These are phyloP conservation scores for Drosophila lacicola DNA, from an alignment of 2,888 invertebrate species.

Conservation along the genomic window DNA sequence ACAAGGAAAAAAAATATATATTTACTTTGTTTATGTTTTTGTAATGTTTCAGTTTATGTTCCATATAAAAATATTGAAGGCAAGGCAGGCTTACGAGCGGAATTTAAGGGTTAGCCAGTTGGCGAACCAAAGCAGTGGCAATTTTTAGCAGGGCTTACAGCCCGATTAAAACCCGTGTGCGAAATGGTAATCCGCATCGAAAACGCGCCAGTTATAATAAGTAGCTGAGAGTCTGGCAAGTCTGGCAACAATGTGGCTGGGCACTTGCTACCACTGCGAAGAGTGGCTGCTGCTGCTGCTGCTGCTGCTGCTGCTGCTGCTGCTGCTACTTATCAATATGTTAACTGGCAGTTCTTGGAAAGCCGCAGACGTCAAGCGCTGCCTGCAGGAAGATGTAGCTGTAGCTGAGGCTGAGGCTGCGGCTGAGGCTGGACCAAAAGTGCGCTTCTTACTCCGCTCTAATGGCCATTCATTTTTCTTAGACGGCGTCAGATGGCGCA, in stretches of 20 bases:
- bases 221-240: not conserved
- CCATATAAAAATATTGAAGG: too few species aligned
- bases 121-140: too few species aligned
- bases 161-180: too few species aligned
- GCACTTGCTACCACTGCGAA: conserved; percentile 12
- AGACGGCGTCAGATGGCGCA: conserved; percentile 64
- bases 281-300: conserved; percentile 2
- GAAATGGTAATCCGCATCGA: not conserved
- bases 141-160: too few species aligned
- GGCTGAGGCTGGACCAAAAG: not conserved
- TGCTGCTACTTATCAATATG: conserved; percentile 37
- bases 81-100: too few species aligned
- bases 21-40: too few species aligned
- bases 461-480: conserved; percentile 75
- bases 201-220: not conserved
- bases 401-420: not conserved
- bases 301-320: conserved; percentile 6
- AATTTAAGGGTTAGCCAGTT: too few species aligned
- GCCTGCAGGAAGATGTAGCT: not conserved
- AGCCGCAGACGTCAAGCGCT: conserved; percentile 22
- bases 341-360: conserved; percentile 30
- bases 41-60: too few species aligned
- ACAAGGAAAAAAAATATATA: too few species aligned
- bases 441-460: conserved; percentile 24
- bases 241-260: not conserved